phyloP scores from a whole-genome alignment of 2,113 vertebrate genomes.

The Paramormyrops kingsleyae region DNA sequence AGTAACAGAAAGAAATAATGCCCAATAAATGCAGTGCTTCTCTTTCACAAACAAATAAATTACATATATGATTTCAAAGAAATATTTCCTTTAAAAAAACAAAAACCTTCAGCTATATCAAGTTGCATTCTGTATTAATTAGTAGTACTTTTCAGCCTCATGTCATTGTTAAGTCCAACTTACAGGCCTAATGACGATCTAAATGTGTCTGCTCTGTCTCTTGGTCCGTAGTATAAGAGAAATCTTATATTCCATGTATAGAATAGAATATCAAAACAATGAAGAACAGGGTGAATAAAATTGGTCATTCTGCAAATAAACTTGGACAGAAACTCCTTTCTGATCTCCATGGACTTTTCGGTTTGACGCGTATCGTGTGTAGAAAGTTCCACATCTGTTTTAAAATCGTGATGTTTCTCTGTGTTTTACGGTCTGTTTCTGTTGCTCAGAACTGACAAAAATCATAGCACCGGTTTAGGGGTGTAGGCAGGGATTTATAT shows the following conservation, averaged over 20 bases:
- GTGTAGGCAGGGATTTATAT: slow-evolving; percentile 16
- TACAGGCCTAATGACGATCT: not conserved
- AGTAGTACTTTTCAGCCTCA: not conserved
- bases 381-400: not conserved
- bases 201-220: not conserved
- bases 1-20: not conserved
- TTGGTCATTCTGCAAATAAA: too few relatives aligned
- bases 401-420: not conserved
- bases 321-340: not conserved
- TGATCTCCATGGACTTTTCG: not conserved
- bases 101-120: not conserved
- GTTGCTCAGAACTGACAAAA: slow-evolving; percentile 5
- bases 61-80: not conserved
- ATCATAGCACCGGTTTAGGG: not conserved
- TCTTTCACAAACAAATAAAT: not conserved
- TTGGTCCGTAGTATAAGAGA: not conserved
- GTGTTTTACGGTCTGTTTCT: not conserved
- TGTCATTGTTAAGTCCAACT: not conserved
- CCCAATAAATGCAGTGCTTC: not conserved
- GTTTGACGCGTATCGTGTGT: not conserved
- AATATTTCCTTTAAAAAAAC: not conserved
- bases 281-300: too few relatives aligned
- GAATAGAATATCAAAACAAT: too few relatives aligned
- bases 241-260: not conserved
- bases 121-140: not conserved